phyloP scores from a whole-genome alignment of 1,140 invertebrate genomes.

The Colletes latitarsis region DNA sequence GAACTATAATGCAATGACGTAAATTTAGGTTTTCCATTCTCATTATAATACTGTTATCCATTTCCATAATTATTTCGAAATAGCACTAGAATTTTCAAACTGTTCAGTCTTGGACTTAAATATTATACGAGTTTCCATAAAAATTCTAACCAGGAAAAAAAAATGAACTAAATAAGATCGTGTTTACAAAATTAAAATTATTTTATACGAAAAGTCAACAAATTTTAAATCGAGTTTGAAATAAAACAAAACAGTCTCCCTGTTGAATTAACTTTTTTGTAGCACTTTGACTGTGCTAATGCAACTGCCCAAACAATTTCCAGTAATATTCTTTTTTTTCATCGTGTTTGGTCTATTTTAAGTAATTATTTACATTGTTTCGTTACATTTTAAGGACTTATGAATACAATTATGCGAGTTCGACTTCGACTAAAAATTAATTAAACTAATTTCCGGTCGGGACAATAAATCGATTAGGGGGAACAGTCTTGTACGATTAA shows the following conservation, averaged over 20 bases:
- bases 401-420: conserved; percentile 47
- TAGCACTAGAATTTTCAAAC: not conserved
- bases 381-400: conserved; percentile 37
- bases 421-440: conserved; percentile 31
- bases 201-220: not conserved
- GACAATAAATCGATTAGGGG: conserved; percentile 28
- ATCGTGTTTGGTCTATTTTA: conserved; percentile 45
- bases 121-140: not conserved
- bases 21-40: not conserved
- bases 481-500: conserved; percentile 13
- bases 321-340: not conserved
- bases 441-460: conserved; percentile 40
- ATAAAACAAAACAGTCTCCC: not conserved
- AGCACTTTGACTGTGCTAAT: conserved; percentile 53
- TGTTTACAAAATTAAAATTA: not conserved
- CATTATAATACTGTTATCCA: conserved; percentile 30
- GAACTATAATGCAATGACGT: not conserved
- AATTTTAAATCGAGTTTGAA: conserved; percentile 22
- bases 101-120: not conserved
- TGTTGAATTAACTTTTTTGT: conserved; percentile 33
- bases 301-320: conserved; percentile 62
- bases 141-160: not conserved
- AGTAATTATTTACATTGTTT: conserved; percentile 60
- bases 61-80: not conserved
- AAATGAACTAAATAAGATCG: not conserved